These are phyloP conservation scores for Tupaia tana DNA, from an alignment of 2,113 vertebrate genomes.

Conservation along the genomic window DNA sequence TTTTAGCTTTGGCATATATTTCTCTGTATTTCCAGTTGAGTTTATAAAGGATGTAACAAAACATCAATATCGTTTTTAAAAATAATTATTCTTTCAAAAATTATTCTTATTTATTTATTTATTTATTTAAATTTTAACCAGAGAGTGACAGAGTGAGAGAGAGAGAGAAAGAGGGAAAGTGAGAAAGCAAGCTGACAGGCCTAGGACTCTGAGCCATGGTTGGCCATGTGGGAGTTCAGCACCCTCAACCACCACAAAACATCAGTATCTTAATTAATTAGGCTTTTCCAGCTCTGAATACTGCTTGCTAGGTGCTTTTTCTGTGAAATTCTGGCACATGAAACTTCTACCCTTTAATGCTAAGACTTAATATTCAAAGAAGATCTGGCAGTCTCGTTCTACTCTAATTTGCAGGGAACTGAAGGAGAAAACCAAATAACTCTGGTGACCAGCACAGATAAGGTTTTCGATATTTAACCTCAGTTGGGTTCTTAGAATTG, in stretches of 20 bases:
- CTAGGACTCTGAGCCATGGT: no score
- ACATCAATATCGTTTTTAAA: neutral
- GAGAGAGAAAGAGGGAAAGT: no score
- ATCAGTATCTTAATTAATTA: neutral
- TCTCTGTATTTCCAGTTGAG: constrained; percentile 21
- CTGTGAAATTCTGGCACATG: constrained; percentile 3
- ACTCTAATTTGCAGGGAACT: neutral
- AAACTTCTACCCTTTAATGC: neutral
- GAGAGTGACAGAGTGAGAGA: no score
- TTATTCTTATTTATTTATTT: no score
- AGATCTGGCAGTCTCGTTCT: neutral
- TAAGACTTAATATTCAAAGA: neutral
- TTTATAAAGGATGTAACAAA: neutral
- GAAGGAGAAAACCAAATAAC: neutral
- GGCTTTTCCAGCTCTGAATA: neutral
- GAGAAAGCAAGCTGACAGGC: no score
- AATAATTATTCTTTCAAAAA: no score
- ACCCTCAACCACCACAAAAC: neutral
- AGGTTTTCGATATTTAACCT: neutral
- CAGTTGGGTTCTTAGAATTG: neutral
- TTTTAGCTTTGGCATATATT: neutral
- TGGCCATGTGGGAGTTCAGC: no score
- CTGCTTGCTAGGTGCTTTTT: neutral
- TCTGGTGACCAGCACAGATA: neutral
- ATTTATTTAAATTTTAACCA: no score